Evolutionary conservation across 1,140 invertebrate genomes (phyloP).

Genomic region (Ooceraea biroi): DNA sequence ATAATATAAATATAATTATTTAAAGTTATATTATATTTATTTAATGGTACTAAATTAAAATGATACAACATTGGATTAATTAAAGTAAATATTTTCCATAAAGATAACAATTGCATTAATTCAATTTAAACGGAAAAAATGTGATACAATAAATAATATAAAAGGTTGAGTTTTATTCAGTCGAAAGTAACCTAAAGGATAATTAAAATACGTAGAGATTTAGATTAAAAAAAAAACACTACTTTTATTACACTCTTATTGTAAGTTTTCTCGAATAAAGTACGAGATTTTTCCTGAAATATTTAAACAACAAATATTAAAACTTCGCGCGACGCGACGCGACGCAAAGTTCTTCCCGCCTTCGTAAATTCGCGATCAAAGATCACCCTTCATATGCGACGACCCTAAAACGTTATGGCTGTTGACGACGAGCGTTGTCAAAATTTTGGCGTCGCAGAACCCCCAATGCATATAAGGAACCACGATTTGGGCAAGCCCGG

Average conservation of each 20-base stretch:
- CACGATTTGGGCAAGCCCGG: conserved; percentile 17
- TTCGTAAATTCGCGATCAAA: conserved; percentile 51
- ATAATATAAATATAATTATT: conserved; percentile 16
- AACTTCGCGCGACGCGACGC: conserved; percentile 38
- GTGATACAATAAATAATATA: no score
- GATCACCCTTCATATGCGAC: conserved; percentile 47
- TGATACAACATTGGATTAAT: neutral
- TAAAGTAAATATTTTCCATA: conserved; percentile 17
- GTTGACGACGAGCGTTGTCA: conserved; percentile 66
- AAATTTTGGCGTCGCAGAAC: conserved; percentile 62
- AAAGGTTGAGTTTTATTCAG: no score
- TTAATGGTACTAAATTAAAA: neutral
- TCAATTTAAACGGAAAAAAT: neutral
- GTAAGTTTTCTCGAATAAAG: conserved; percentile 34
- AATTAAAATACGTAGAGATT: no score
- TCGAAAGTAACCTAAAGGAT: no score
- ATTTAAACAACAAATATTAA: conserved; percentile 60
- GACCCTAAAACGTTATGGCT: conserved; percentile 68
- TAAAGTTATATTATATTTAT: neutral
- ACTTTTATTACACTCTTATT: no score
- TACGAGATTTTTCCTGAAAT: conserved; percentile 55
- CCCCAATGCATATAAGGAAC: conserved; percentile 41
- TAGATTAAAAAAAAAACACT: no score
- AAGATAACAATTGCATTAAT: conserved; percentile 9
- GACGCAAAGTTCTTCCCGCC: conserved; percentile 23